A percentile compares a stretch with the other conserved stretches of the same genome.
Evolutionary conservation across 2,113 vertebrate species (phyloP).

Genomic region (Pelusios castaneus): DNA sequence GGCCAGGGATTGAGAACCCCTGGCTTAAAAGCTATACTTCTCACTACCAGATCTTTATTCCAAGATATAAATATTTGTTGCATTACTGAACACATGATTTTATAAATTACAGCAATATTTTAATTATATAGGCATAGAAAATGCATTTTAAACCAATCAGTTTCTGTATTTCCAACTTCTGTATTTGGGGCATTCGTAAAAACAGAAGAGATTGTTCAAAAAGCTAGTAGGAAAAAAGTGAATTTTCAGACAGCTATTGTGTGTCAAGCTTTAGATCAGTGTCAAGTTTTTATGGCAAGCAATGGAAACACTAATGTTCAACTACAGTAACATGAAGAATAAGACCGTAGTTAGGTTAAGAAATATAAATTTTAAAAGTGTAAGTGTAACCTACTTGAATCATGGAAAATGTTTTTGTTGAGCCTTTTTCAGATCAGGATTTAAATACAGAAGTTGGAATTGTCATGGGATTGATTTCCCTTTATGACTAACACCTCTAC

Average conservation of each 20-base stretch:
- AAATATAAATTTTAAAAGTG: neutral
- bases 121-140: neutral
- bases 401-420: neutral
- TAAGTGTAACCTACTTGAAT: too few species aligned
- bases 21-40: neutral
- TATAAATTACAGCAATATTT: neutral
- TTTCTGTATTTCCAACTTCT: neutral
- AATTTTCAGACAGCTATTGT: neutral
- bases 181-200: neutral
- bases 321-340: neutral
- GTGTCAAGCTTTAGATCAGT: neutral
- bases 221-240: neutral
- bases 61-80: neutral
- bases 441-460: neutral
- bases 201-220: neutral
- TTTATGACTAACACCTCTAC: neutral
- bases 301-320: neutral
- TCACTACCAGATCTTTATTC: neutral
- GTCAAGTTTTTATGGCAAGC: neutral
- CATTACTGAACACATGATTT: neutral
- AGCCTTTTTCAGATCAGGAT: neutral
- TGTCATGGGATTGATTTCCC: neutral
- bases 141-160: neutral
- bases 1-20: too few species aligned
- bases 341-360: neutral